Conservation (phyloP, 2,797 vertebrate species). For the Epinephelus awoara region DNA sequence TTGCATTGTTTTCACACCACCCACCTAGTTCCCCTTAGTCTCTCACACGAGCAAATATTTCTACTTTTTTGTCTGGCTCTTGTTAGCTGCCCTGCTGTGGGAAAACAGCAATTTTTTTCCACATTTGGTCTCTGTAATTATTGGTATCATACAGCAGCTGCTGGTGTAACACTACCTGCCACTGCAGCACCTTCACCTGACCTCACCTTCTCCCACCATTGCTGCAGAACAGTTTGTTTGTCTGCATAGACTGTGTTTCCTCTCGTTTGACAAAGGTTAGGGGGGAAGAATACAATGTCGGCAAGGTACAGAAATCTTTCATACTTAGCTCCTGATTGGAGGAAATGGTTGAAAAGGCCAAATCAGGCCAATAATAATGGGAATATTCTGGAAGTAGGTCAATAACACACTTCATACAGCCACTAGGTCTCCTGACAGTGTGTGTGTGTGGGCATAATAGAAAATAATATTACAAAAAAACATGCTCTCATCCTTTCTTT, state of each 20-base stretch:
- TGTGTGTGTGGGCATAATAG: not conserved
- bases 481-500: not conserved
- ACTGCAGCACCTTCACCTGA: conserved; percentile 2
- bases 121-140: conserved; percentile 22
- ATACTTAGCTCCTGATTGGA: conserved; percentile 12
- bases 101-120: conserved; percentile 29
- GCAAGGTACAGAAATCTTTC: conserved; percentile 21
- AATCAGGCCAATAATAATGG: conserved; percentile 10
- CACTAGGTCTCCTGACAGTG: not conserved
- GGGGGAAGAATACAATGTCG: too few relatives aligned
- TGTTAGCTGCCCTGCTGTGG: conserved; percentile 16
- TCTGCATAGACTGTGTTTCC: not conserved
- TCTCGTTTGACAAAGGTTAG: conserved; percentile 10
- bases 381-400: conserved; percentile 1
- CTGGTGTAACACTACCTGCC: not conserved
- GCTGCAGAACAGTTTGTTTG: not conserved
- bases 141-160: conserved; percentile 1
- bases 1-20: conserved; percentile 34
- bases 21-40: conserved; percentile 26
- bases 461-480: not conserved
- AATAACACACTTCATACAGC: not conserved
- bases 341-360: conserved; percentile 25
- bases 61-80: conserved; percentile 22
- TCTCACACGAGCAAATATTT: conserved; percentile 36
- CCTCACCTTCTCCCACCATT: conserved; percentile 1